Percentiles rank a stretch among this genome's conserved stretches.
Evolutionary conservation across 1,140 invertebrate species (phyloP).

Genomic region (Ctenoplectra terminalis): DNA sequence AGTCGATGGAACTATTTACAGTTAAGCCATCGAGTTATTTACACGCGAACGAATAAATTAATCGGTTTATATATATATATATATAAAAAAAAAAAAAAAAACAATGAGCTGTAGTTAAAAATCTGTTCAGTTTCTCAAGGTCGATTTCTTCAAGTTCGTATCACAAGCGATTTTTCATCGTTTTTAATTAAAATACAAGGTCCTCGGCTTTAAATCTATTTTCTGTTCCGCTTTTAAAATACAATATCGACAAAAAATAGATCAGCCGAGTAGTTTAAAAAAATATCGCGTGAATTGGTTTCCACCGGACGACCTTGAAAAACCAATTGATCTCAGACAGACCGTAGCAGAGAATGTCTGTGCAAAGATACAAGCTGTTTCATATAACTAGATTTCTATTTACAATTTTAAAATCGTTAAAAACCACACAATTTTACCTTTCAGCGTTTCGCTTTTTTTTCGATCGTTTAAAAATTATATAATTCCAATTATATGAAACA

Average conservation of each 20-base stretch:
- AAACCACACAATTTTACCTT: not conserved
- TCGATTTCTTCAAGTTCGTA: too few relatives aligned
- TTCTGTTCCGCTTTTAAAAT: too few relatives aligned
- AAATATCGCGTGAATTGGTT: not conserved
- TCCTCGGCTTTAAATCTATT: too few relatives aligned
- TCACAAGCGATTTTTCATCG: too few relatives aligned
- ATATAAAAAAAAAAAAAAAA: too few relatives aligned
- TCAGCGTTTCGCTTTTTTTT: not conserved
- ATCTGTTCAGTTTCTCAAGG: not conserved
- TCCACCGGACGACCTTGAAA: not conserved
- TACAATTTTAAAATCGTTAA: not conserved
- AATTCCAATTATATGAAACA: not conserved
- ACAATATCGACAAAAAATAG: not conserved
- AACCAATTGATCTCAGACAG: not conserved
- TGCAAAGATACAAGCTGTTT: not conserved
- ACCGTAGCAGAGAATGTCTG: not conserved
- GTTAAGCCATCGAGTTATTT: conserved; percentile 31
- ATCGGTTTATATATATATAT: too few relatives aligned
- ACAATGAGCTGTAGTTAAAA: not conserved
- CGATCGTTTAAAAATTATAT: not conserved
- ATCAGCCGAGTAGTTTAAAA: not conserved
- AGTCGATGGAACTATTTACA: conserved; percentile 3
- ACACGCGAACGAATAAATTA: conserved; percentile 33
- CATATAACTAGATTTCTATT: not conserved
- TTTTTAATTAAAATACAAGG: too few relatives aligned